Conservation (phyloP, 2,113 vertebrate species). For the Labeo catla region DNA sequence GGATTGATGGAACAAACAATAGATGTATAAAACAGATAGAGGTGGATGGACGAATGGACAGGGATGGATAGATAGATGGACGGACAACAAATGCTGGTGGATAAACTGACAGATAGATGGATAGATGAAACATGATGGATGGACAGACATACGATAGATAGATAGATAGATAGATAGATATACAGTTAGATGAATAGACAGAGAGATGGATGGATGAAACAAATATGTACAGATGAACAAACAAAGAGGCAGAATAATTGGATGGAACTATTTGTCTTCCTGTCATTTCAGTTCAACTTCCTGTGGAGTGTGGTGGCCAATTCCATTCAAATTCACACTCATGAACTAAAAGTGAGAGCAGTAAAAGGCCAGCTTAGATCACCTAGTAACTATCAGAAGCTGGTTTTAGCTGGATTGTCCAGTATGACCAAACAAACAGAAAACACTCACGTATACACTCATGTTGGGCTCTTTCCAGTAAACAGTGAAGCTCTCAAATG, state of each 20-base stretch:
- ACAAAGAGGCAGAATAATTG: too few relatives aligned
- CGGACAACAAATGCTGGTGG: background rate
- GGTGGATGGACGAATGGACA: too few relatives aligned
- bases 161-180: background rate
- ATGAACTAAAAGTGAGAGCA: background rate
- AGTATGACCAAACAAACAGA: background rate
- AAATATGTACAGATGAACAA: too few relatives aligned
- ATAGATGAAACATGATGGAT: too few relatives aligned
- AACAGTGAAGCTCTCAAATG: constrained; percentile 6
- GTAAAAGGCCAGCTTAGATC: background rate
- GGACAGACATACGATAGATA: background rate
- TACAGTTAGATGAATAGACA: background rate
- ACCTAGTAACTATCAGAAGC: background rate
- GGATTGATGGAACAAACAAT: background rate
- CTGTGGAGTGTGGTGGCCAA: too few relatives aligned
- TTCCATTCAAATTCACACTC: background rate
- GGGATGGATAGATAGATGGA: too few relatives aligned
- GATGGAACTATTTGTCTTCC: background rate
- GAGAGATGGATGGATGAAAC: background rate
- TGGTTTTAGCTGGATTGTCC: background rate
- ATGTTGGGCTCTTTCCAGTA: background rate
- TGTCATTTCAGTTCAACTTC: too few relatives aligned
- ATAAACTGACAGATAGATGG: too few relatives aligned
- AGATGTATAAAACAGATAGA: background rate
- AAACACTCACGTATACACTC: background rate